A percentile compares a stretch with the other conserved stretches of the same genome.
Conservation (phyloP, 2,797 vertebrate genomes). For the Xenentodon cancila region DNA sequence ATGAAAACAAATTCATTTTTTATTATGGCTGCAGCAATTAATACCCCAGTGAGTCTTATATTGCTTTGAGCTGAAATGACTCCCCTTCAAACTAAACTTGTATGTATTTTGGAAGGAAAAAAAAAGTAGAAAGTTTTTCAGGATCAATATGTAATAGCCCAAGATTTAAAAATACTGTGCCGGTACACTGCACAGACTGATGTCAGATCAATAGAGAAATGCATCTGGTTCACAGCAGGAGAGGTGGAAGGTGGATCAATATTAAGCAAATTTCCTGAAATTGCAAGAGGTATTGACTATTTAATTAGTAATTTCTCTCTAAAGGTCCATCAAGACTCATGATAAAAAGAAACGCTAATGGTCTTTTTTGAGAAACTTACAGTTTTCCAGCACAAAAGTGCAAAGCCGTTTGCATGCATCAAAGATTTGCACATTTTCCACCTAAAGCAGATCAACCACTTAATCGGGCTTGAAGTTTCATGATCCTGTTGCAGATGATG, state of each 20-base stretch:
- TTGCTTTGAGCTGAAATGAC: constrained; percentile 60
- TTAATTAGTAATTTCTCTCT: constrained; percentile 80
- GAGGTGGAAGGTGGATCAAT: constrained; percentile 76
- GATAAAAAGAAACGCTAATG: constrained; percentile 59
- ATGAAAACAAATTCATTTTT: constrained; percentile 68
- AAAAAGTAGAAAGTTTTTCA: constrained; percentile 71
- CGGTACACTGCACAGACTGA: constrained; percentile 76
- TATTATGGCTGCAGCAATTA: constrained; percentile 61
- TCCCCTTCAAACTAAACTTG: constrained; percentile 60
- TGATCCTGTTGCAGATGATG: too few species aligned
- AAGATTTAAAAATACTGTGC: constrained; percentile 81
- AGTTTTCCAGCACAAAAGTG: constrained; percentile 21
- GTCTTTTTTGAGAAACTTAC: constrained; percentile 51
- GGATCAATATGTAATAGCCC: constrained; percentile 83
- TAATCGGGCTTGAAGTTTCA: background rate
- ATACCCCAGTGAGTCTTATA: constrained; percentile 51
- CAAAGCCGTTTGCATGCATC: background rate
- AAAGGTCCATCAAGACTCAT: constrained; percentile 64
- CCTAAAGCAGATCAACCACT: background rate
- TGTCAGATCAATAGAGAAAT: constrained; percentile 79
- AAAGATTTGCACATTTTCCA: constrained; percentile 12
- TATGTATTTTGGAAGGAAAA: constrained; percentile 77
- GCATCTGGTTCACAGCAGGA: constrained; percentile 80
- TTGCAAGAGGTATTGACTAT: constrained; percentile 76
- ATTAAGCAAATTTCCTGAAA: constrained; percentile 85